Evolutionary conservation across 2,113 vertebrate genomes (phyloP).

Genomic region (Brachirus orientalis): DNA sequence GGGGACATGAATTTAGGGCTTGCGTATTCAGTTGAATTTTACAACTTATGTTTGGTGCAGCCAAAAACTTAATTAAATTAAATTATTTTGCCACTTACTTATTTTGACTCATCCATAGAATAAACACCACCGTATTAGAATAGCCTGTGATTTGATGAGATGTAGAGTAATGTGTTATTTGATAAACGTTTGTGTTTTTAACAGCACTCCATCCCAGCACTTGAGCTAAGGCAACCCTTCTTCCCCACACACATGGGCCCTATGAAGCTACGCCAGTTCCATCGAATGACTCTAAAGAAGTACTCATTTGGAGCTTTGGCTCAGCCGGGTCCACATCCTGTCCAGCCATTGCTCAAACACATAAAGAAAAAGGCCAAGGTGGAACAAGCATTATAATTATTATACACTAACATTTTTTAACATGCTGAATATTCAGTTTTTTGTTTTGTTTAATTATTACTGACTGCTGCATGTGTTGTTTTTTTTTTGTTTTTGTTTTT

Average conservation of each 20-base stretch:
- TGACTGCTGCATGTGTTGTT: not conserved
- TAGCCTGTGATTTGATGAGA: not conserved
- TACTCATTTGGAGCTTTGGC: conserved; percentile 96
- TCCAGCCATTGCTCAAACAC: conserved; percentile 94
- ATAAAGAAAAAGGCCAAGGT: conserved; percentile 99
- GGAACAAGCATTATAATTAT: not conserved
- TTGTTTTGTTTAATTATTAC: not conserved
- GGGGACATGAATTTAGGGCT: too few relatives aligned
- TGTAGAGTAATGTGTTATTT: not conserved
- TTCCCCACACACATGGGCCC: conserved; percentile 99
- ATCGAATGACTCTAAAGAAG: conserved; percentile 93
- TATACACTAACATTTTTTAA: not conserved
- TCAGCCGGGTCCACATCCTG: conserved; percentile 92
- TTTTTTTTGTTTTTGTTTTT: not conserved
- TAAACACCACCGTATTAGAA: not conserved
- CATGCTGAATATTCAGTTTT: not conserved
- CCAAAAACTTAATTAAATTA: too few relatives aligned
- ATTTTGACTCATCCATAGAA: not conserved
- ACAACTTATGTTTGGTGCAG: too few relatives aligned
- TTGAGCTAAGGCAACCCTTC: conserved; percentile 97
- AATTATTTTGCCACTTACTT: too few relatives aligned
- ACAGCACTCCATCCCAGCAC: conserved; percentile 96
- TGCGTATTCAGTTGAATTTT: too few relatives aligned
- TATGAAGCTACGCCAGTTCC: conserved; percentile 95
- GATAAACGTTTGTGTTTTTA: conserved; percentile 5